Evolutionary conservation across 2,888 invertebrate genomes (phyloP).

Genomic region (Lasioglossum vierecki): DNA sequence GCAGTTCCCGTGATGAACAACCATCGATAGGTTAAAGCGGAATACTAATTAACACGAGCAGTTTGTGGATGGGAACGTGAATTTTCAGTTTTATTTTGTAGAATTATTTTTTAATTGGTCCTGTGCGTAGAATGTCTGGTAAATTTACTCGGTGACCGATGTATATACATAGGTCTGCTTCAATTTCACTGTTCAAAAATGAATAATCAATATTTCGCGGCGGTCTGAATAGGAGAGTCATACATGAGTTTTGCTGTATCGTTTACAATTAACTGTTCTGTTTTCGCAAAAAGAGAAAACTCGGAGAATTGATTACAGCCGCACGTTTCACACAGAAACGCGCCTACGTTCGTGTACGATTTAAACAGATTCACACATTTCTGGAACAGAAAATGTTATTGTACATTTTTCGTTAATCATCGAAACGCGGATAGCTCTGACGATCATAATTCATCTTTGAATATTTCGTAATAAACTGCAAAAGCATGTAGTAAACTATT

Average conservation of each 20-base stretch:
- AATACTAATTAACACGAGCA: neutral
- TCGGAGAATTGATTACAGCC: neutral
- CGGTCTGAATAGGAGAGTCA: neutral
- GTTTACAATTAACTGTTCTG: neutral
- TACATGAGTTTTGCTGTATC: neutral
- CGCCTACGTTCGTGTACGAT: neutral
- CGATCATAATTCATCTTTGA: no score
- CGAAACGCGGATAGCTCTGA: no score
- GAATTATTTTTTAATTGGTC: neutral
- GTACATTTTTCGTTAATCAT: neutral
- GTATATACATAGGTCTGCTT: neutral
- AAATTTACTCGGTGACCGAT: neutral
- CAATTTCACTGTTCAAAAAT: constrained; percentile 3
- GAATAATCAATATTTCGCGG: constrained; percentile 7
- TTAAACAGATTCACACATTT: neutral
- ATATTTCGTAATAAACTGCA: neutral
- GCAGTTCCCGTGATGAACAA: neutral
- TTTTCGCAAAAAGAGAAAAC: neutral
- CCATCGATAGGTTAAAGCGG: neutral
- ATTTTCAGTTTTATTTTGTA: neutral
- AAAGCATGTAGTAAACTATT: neutral
- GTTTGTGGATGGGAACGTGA: neutral
- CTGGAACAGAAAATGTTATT: neutral
- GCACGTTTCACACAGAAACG: neutral
- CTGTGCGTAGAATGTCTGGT: neutral